A percentile compares a stretch with the other conserved stretches of the same genome.
Evolutionary conservation across 2,888 invertebrate genomes (phyloP).

Genomic region (Lissocephala sabroskyi): DNA sequence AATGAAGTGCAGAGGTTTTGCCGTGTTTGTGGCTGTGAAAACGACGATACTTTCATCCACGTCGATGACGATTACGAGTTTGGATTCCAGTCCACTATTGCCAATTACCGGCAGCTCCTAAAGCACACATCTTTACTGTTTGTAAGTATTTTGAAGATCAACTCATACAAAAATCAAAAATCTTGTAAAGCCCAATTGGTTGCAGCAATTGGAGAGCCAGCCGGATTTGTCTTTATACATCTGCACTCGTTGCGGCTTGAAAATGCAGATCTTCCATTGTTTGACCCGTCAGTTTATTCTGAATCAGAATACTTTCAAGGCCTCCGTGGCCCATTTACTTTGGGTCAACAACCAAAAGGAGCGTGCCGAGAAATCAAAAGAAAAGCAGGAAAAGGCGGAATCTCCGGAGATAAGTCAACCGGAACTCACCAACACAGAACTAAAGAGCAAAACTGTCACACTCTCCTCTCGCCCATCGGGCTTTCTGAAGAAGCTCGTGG

Average conservation of each 20-base stretch:
- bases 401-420: too few relatives aligned
- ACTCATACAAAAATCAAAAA: too few relatives aligned
- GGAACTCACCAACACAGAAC: too few relatives aligned
- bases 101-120: conserved; percentile 20
- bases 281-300: conserved; percentile 27
- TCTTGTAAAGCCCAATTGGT: too few relatives aligned
- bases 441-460: too few relatives aligned
- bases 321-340: conserved; percentile 22
- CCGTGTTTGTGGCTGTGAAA: conserved; percentile 15
- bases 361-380: conserved; percentile 16
- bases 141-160: too few relatives aligned
- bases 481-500: too few relatives aligned
- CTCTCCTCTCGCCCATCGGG: too few relatives aligned
- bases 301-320: conserved; percentile 20
- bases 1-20: conserved; percentile 12
- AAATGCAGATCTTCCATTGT: conserved; percentile 22
- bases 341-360: conserved; percentile 12
- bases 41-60: conserved; percentile 22
- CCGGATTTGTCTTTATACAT: conserved; percentile 25
- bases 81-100: conserved; percentile 25
- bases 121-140: conserved; percentile 29
- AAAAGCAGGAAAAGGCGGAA: neutral
- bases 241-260: conserved; percentile 21
- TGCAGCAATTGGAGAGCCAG: conserved; percentile 9
- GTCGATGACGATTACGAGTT: conserved; percentile 19